These are phyloP conservation scores for Podarcis muralis DNA, from an alignment of 2,113 vertebrate species.

Conservation along the genomic window DNA sequence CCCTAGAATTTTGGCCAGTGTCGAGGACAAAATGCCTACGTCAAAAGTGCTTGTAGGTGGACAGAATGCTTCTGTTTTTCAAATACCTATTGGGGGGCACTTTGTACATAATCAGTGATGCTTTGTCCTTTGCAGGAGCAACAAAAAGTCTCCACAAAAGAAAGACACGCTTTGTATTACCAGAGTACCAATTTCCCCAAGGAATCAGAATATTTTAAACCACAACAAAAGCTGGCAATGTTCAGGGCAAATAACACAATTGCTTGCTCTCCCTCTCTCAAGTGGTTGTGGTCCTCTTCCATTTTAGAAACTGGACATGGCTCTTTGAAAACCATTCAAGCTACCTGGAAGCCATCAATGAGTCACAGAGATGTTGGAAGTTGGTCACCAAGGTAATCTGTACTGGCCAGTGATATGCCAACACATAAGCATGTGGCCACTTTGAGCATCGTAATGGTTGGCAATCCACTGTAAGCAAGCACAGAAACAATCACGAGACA, in stretches of 20 bases:
- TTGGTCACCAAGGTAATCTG: background rate
- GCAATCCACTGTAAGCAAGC: background rate
- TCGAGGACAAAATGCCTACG: background rate
- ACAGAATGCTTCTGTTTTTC: background rate
- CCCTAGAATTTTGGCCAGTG: background rate
- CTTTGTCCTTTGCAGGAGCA: background rate
- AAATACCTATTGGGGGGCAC: background rate
- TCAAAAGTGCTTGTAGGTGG: background rate
- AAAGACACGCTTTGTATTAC: background rate
- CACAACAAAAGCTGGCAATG: background rate
- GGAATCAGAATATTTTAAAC: background rate
- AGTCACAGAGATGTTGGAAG: background rate
- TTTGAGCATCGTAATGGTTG: background rate
- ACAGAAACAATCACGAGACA: background rate
- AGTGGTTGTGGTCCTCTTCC: background rate
- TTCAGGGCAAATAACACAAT: background rate
- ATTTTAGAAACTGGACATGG: background rate
- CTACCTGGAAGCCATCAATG: background rate
- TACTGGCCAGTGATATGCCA: background rate
- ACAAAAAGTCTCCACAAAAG: background rate
- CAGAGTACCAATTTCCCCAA: background rate
- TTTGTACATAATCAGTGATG: background rate
- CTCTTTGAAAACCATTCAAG: no score
- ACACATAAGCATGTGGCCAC: background rate
- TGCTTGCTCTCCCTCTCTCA: background rate